Conservation (phyloP, 2,888 invertebrate genomes). For the Steinernema scapterisci region DNA sequence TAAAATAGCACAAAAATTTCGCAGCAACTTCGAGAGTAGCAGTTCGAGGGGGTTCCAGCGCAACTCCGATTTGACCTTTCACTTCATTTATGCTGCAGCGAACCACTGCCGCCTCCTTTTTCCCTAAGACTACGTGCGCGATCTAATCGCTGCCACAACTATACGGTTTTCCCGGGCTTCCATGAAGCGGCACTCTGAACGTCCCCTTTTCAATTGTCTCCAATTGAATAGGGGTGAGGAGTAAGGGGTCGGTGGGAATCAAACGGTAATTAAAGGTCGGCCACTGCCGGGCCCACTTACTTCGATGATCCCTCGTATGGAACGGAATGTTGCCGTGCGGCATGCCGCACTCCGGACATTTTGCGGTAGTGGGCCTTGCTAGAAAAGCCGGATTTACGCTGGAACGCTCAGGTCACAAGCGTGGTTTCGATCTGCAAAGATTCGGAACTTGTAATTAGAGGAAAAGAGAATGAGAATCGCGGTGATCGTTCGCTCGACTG, state of each 20-base stretch:
- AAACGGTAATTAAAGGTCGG: slow-evolving; percentile 30
- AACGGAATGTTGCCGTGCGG: slow-evolving; percentile 17
- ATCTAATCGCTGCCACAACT: slow-evolving; percentile 22
- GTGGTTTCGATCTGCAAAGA: slow-evolving; percentile 22
- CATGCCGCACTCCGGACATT: slow-evolving; percentile 30
- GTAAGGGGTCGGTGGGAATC: background rate
- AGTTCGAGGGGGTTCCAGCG: background rate
- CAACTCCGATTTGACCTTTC: slow-evolving; percentile 23
- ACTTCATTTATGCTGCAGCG: slow-evolving; percentile 18
- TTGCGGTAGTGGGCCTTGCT: background rate
- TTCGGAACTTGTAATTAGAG: slow-evolving; percentile 5
- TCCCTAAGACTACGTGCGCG: background rate
- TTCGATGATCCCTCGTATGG: slow-evolving; percentile 29
- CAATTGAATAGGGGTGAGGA: background rate
- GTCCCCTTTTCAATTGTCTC: background rate
- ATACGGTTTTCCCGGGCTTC: slow-evolving; percentile 25
- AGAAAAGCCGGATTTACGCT: background rate
- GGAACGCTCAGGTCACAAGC: background rate
- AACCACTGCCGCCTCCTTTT: slow-evolving; percentile 10
- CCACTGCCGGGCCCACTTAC: slow-evolving; percentile 5
- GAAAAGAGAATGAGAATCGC: background rate
- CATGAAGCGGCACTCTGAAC: background rate
- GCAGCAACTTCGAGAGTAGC: background rate
- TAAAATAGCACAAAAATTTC: slow-evolving; percentile 5
- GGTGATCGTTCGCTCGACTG: background rate